Percentiles rank a stretch among this genome's conserved stretches.
Evolutionary conservation across 1,140 invertebrate species (phyloP).

Genomic region (Geopemphigus sp.): DNA sequence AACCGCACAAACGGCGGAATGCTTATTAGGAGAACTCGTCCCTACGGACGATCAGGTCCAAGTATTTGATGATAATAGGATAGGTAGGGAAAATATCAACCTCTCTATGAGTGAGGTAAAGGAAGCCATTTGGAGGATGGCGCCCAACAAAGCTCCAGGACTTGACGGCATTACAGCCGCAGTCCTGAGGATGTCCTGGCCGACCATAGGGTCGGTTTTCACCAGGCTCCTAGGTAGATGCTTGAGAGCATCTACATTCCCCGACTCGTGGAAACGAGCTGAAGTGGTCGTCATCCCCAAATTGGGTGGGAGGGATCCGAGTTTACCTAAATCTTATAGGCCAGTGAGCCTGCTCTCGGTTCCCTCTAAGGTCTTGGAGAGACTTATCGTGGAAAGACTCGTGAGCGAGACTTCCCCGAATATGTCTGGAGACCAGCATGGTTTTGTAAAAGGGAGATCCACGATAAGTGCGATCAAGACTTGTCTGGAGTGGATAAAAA

Average conservation of each 20-base stretch:
- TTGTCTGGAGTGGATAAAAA: neutral
- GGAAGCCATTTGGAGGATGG: neutral
- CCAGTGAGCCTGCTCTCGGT: neutral
- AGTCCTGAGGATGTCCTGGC: neutral
- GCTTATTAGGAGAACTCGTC: no score
- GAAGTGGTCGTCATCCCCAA: neutral
- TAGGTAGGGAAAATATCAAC: no score
- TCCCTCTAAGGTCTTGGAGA: constrained; percentile 1
- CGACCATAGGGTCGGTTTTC: neutral
- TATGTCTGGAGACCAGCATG: neutral
- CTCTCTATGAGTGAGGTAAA: neutral
- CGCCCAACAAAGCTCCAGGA: constrained; percentile 10
- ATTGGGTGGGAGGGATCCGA: neutral
- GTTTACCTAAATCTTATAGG: neutral
- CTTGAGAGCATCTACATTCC: neutral
- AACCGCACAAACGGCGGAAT: neutral
- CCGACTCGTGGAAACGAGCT: neutral
- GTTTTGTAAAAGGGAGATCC: neutral
- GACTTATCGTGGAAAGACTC: neutral
- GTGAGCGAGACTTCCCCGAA: neutral
- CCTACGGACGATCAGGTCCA: no score
- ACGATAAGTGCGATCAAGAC: neutral
- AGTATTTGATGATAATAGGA: no score
- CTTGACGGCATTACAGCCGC: neutral
- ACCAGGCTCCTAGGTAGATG: neutral